These are phyloP conservation scores for Parthenolecanium corni DNA, from an alignment of 2,888 invertebrate genomes.

Conservation along the genomic window DNA sequence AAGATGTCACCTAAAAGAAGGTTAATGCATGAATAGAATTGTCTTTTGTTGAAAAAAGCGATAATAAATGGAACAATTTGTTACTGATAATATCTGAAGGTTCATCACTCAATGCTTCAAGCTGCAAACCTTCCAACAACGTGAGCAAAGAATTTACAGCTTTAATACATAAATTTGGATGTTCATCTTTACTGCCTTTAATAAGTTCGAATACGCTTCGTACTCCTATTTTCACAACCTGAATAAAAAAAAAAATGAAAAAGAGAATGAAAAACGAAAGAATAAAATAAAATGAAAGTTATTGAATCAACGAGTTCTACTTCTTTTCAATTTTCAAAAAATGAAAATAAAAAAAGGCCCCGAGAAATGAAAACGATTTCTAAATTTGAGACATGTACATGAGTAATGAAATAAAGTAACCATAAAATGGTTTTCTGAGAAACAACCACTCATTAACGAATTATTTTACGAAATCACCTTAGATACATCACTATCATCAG, in stretches of 20 bases:
- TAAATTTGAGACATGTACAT: too few relatives aligned
- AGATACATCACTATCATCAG: conserved; percentile 7
- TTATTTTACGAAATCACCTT: conserved; percentile 5
- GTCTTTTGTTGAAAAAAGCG: not conserved
- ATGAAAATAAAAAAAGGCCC: too few relatives aligned
- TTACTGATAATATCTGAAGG: conserved; percentile 59
- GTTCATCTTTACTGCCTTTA: conserved; percentile 67
- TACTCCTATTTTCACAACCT: conserved; percentile 71
- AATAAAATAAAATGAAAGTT: not conserved
- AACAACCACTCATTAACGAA: too few relatives aligned
- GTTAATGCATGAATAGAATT: not conserved
- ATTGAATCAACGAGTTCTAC: not conserved
- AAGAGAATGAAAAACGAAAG: too few relatives aligned
- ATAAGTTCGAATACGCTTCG: conserved; percentile 84
- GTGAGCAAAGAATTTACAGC: conserved; percentile 78
- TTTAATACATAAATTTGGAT: conserved; percentile 76
- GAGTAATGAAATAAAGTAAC: too few relatives aligned
- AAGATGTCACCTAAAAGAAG: conserved; percentile 62
- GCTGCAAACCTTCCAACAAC: conserved; percentile 78
- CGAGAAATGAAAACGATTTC: too few relatives aligned
- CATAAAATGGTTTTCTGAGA: too few relatives aligned
- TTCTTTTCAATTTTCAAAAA: too few relatives aligned
- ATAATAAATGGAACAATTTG: not conserved
- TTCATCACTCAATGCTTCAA: conserved; percentile 73
- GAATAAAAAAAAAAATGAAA: too few relatives aligned